Conservation (phyloP, 2,888 invertebrate genomes). For the Erpobdella octoculata region DNA sequence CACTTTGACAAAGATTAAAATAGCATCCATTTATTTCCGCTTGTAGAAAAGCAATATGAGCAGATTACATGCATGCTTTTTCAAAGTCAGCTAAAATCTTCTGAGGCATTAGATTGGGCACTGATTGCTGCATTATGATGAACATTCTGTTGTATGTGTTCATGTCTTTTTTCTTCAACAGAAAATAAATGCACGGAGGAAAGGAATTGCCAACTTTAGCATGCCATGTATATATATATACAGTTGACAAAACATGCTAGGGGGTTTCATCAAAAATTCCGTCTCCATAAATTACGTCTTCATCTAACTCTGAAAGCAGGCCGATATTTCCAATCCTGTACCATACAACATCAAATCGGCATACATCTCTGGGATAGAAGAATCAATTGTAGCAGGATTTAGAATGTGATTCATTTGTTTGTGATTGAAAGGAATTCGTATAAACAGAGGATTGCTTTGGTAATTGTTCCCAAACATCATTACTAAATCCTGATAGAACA, state of each 20-base stretch:
- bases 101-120: background rate
- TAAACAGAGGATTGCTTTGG: no score
- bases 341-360: no score
- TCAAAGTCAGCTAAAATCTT: slow-evolving; percentile 7
- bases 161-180: background rate
- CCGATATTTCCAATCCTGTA: no score
- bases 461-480: no score
- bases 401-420: no score
- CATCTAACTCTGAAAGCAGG: background rate
- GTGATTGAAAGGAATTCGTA: no score
- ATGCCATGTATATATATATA: slow-evolving; percentile 14
- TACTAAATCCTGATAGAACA: no score
- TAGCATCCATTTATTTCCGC: background rate
- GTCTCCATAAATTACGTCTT: background rate
- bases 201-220: background rate
- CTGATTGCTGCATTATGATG: background rate
- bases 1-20: slow-evolving; percentile 6
- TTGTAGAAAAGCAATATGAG: background rate
- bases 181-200: background rate
- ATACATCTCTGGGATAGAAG: no score
- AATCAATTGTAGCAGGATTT: no score
- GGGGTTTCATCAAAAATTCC: background rate
- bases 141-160: background rate
- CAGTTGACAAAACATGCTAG: background rate
- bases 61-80: background rate